Evolutionary conservation across 1,140 invertebrate species (phyloP).

Genomic region (Microvelia longipes): DNA sequence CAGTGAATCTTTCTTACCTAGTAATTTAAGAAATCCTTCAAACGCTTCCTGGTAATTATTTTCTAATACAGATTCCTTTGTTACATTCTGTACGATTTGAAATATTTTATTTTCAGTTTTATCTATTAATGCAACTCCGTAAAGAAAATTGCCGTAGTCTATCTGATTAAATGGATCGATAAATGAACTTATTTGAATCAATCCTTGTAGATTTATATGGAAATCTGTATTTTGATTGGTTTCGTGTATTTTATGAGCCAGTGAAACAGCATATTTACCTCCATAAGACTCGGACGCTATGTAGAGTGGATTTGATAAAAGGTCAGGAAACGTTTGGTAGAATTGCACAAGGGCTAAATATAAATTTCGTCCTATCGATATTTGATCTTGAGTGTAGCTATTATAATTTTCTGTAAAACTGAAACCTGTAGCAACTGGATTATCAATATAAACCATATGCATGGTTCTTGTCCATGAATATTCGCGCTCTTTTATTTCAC

Average conservation of each 20-base stretch:
- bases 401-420: conserved; percentile 46
- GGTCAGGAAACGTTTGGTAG: conserved; percentile 41
- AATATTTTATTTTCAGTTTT: too few species aligned
- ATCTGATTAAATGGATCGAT: conserved; percentile 65
- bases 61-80: too few species aligned
- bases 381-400: conserved; percentile 50
- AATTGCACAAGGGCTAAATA: conserved; percentile 51
- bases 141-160: conserved; percentile 58
- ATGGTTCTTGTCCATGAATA: conserved; percentile 58
- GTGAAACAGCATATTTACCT: conserved; percentile 32
- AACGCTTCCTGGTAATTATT: too few species aligned
- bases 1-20: too few species aligned
- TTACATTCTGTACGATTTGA: too few species aligned
- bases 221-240: conserved; percentile 40
- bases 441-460: conserved; percentile 71
- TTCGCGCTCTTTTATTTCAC: conserved; percentile 43
- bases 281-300: conserved; percentile 59
- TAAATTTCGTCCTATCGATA: conserved; percentile 46
- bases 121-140: too few species aligned
- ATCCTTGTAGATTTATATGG: conserved; percentile 46
- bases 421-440: conserved; percentile 36
- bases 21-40: too few species aligned
- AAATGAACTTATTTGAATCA: conserved; percentile 74
- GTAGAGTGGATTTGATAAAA: conserved; percentile 37
- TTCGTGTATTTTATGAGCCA: conserved; percentile 34